Evolutionary conservation across 2,113 vertebrate species (phyloP).

Genomic region (Ia io): DNA sequence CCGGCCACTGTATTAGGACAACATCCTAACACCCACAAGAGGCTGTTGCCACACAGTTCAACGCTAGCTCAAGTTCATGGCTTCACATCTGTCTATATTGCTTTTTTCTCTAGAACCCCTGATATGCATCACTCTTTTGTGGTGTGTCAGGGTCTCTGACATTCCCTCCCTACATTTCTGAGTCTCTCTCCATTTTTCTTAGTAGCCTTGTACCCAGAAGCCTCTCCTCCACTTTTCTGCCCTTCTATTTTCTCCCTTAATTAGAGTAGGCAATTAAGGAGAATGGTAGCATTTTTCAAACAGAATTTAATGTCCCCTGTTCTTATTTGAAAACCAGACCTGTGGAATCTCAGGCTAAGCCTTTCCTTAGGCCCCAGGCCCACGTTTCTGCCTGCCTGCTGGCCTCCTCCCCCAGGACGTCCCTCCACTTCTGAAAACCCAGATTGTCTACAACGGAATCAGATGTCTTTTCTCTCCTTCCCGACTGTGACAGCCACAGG

Average conservation of each 20-base stretch:
- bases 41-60: background rate
- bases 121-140: rapidly evolving
- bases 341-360: background rate
- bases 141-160: no score
- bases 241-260: background rate
- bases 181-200: background rate
- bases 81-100: background rate
- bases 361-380: background rate
- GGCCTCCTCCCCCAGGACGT: background rate
- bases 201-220: background rate
- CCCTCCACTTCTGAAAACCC: background rate
- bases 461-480: background rate
- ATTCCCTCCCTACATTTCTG: no score
- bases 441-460: background rate
- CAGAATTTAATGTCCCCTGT: background rate
- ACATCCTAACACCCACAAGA: background rate
- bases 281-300: background rate
- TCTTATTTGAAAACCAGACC: background rate
- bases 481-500: background rate
- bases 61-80: background rate
- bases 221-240: background rate
- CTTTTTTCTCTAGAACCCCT: background rate
- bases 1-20: no score
- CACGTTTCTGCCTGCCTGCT: background rate
- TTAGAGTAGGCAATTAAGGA: background rate